Conservation (phyloP, 2,113 vertebrate species). For the Brachypodius melanocephalos region DNA sequence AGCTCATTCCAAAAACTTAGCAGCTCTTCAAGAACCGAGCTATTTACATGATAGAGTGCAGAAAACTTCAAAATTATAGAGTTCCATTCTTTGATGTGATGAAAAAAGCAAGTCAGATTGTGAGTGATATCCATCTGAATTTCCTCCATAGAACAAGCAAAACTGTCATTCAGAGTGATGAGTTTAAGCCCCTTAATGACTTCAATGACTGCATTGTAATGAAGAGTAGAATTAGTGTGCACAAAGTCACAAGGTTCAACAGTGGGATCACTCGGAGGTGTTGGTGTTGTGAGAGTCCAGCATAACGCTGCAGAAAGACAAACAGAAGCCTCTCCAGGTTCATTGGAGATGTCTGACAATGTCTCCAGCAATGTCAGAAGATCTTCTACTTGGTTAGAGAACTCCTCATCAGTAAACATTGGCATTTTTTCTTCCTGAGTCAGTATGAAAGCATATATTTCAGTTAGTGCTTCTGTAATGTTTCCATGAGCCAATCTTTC, state of each 20-base stretch:
- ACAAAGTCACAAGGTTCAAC: constrained; percentile 3
- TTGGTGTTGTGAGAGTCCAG: background rate
- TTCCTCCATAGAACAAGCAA: constrained; percentile 22
- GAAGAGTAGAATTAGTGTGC: background rate
- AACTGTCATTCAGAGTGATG: background rate
- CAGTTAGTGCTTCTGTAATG: constrained; percentile 40
- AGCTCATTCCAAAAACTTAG: constrained; percentile 57
- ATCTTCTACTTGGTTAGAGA: constrained; percentile 24
- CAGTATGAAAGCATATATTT: constrained; percentile 50
- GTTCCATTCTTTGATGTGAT: constrained; percentile 58
- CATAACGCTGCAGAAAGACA: constrained; percentile 61
- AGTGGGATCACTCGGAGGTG: background rate
- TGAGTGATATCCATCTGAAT: background rate
- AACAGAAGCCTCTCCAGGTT: background rate
- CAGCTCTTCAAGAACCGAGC: background rate
- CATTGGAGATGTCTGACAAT: background rate
- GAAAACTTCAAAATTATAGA: constrained; percentile 52
- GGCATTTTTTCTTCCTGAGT: constrained; percentile 53
- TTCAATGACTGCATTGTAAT: background rate
- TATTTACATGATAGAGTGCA: background rate
- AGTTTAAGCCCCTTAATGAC: constrained; percentile 49
- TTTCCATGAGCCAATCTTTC: constrained; percentile 34
- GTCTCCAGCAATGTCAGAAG: constrained; percentile 17
- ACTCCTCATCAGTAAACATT: constrained; percentile 45
- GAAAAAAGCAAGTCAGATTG: constrained; percentile 55